Conservation (phyloP, 2,113 vertebrate species). For the Heterotilapia buettikoferi region DNA sequence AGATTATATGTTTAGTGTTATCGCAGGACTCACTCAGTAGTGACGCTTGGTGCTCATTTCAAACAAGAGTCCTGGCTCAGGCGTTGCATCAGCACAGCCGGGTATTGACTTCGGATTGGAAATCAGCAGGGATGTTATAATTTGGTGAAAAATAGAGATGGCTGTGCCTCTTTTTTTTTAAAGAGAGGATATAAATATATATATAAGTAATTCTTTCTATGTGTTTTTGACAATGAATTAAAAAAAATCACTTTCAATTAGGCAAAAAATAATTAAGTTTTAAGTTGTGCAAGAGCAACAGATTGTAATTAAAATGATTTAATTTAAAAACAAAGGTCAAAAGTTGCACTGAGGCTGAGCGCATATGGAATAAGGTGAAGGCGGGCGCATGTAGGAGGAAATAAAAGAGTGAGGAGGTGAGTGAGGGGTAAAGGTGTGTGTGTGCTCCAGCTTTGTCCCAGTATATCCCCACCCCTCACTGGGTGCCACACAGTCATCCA, state of each 20-base stretch:
- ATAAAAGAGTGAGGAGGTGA: neutral
- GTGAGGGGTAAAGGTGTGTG: neutral
- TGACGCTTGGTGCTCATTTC: neutral
- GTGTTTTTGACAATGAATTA: neutral
- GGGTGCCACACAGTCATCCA: neutral
- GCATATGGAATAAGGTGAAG: neutral
- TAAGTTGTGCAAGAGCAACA: neutral
- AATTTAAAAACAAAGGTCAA: neutral
- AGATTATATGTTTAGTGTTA: conserved; percentile 24
- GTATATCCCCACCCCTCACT: neutral
- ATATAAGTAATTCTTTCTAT: neutral
- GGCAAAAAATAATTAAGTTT: neutral
- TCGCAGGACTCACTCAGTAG: neutral
- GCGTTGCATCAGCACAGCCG: neutral
- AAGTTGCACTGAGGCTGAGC: neutral
- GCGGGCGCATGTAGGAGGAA: neutral
- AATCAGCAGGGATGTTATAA: conserved; percentile 47
- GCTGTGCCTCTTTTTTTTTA: neutral
- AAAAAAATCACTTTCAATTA: neutral
- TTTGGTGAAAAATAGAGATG: neutral
- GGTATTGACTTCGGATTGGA: conserved; percentile 42
- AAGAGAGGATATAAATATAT: neutral
- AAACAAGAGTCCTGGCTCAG: neutral
- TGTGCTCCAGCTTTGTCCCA: conserved; percentile 19
- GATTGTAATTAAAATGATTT: neutral